Conservation (phyloP, 2,797 vertebrate genomes). For the Silurus aristotelis region DNA sequence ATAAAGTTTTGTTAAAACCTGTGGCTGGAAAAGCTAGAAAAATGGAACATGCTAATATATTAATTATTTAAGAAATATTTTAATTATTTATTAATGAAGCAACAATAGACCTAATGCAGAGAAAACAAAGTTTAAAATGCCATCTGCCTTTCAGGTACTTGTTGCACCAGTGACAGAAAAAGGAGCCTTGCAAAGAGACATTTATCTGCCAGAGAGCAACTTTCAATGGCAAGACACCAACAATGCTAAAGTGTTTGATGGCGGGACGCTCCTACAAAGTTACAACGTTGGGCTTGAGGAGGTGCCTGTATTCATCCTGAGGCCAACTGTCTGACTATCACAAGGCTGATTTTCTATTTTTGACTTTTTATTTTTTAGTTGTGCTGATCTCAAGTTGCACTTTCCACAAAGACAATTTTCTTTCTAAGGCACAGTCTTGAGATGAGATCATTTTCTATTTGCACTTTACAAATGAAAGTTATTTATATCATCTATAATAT, state of each 20-base stretch:
- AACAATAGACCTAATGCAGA: neutral
- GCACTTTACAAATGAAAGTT: conserved; percentile 78
- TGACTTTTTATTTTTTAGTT: conserved; percentile 58
- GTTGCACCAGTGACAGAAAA: conserved; percentile 86
- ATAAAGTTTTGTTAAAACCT: neutral
- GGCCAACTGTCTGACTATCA: conserved; percentile 45
- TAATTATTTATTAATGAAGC: neutral
- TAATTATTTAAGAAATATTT: neutral
- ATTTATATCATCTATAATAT: conserved; percentile 63
- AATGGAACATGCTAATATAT: no score
- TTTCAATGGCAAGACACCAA: conserved; percentile 83
- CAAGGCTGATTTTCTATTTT: conserved; percentile 62
- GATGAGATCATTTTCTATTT: conserved; percentile 71
- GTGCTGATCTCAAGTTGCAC: conserved; percentile 79
- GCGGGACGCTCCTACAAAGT: conserved; percentile 81
- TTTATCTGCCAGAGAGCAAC: conserved; percentile 84
- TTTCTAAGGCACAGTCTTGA: conserved; percentile 68
- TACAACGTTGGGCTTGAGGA: conserved; percentile 80
- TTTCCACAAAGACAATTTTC: conserved; percentile 79
- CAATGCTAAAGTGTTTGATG: conserved; percentile 82
- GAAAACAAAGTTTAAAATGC: neutral
- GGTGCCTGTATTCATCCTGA: conserved; percentile 80
- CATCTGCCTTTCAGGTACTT: conserved; percentile 76
- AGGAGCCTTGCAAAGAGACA: conserved; percentile 77
- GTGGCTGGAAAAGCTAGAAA: neutral